Evolutionary conservation across 2,113 vertebrate genomes (phyloP).

Genomic region (Mixornis gularis): DNA sequence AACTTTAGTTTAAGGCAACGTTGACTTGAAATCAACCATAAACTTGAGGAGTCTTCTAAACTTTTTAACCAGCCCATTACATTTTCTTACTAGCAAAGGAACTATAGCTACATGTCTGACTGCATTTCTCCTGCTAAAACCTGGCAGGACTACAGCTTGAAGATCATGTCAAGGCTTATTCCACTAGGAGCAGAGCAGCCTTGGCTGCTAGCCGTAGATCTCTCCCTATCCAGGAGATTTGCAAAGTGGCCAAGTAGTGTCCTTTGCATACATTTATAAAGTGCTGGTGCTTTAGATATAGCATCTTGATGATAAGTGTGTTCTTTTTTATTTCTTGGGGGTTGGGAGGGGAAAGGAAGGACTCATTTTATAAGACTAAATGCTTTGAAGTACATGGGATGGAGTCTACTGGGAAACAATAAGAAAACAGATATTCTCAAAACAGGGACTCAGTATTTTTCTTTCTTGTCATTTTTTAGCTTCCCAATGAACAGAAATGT

Average conservation of each 20-base stretch:
- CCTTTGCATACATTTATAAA: neutral
- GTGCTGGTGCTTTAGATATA: neutral
- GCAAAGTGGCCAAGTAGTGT: constrained; percentile 5
- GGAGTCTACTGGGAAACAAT: neutral
- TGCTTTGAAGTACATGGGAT: neutral
- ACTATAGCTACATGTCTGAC: neutral
- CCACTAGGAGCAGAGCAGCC: constrained; percentile 24
- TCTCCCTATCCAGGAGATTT: constrained; percentile 6
- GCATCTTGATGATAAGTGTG: fast-evolving
- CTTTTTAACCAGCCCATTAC: neutral
- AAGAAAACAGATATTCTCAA: constrained; percentile 8
- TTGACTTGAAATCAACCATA: neutral
- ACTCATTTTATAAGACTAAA: neutral
- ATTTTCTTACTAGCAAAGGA: neutral
- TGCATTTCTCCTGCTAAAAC: neutral
- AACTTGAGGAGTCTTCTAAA: neutral
- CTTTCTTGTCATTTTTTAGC: neutral
- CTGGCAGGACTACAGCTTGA: constrained; percentile 20
- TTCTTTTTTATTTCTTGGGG: neutral
- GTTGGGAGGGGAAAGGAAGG: neutral
- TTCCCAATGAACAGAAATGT: constrained; percentile 30
- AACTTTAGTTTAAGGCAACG: neutral
- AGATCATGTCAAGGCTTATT: constrained; percentile 44
- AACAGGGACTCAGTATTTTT: neutral
- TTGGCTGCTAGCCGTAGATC: constrained; percentile 42